Evolutionary conservation across 2,888 invertebrate species (phyloP).

Genomic region (Tolmerus cingulatus): DNA sequence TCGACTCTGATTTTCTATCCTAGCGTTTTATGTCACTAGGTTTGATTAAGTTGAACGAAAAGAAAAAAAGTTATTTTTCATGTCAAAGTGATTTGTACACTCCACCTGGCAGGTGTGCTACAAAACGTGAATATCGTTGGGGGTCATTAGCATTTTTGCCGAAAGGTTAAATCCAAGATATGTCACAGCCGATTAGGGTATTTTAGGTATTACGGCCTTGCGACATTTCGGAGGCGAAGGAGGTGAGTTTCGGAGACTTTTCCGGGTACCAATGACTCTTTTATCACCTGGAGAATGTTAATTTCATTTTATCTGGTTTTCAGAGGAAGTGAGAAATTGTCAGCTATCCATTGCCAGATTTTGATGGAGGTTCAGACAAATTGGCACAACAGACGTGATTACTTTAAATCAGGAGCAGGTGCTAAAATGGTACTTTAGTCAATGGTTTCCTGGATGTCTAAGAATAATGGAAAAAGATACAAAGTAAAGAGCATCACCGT

Average conservation of each 20-base stretch:
- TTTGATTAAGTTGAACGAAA: conserved; percentile 33
- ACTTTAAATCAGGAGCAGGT: not conserved
- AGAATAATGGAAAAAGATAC: not conserved
- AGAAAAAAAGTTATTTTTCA: conserved; percentile 31
- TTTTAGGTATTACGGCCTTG: not conserved
- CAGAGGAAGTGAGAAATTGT: not conserved
- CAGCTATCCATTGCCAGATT: not conserved
- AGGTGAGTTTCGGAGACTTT: not conserved
- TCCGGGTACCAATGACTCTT: not conserved
- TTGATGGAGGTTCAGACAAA: conserved; percentile 8
- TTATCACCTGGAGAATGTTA: conserved; percentile 14
- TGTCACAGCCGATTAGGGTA: conserved; percentile 15
- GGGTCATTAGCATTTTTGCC: conserved; percentile 33
- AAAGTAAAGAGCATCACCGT: not conserved
- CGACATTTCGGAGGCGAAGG: not conserved
- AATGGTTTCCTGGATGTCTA: not conserved
- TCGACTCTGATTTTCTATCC: conserved; percentile 25
- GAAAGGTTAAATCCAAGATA: conserved; percentile 25
- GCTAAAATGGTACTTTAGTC: not conserved
- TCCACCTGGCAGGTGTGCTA: conserved; percentile 19
- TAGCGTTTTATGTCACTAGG: conserved; percentile 4
- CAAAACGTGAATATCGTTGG: conserved; percentile 2
- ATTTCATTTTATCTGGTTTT: conserved; percentile 1
- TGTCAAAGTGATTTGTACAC: conserved; percentile 38
- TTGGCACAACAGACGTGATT: not conserved